Percentiles rank a stretch among this genome's conserved stretches.
These are phyloP conservation scores for Orchesella flavescens DNA, from an alignment of 2,888 invertebrate genomes.

Conservation along the genomic window DNA sequence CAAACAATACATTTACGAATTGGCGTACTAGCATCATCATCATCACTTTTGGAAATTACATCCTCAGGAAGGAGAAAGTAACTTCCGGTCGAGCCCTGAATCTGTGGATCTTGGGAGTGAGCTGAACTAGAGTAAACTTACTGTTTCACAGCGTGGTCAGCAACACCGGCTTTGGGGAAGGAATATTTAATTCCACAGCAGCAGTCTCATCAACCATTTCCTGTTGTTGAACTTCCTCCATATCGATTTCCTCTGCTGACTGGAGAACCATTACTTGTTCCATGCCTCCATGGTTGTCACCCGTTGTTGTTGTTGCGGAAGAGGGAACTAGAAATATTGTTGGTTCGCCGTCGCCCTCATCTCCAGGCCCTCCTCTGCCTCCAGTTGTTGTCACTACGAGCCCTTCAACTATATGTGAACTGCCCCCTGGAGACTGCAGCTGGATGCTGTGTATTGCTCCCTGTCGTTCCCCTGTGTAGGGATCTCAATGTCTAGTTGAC, in stretches of 20 bases:
- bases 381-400: constrained; percentile 56
- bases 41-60: constrained; percentile 58
- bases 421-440: constrained; percentile 63
- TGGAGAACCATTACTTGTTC: constrained; percentile 57
- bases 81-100: background rate
- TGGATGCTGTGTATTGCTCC: constrained; percentile 61
- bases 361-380: constrained; percentile 39
- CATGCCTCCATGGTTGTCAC: constrained; percentile 46
- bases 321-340: constrained; percentile 61
- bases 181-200: constrained; percentile 50
- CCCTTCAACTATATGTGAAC: constrained; percentile 65
- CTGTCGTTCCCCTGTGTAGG: constrained; percentile 47
- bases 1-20: constrained; percentile 67
- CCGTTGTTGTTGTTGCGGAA: constrained; percentile 11
- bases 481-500: constrained; percentile 59
- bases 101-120: background rate
- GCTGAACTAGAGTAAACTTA: background rate
- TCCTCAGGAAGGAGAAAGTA: constrained; percentile 50
- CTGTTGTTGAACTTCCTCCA: constrained; percentile 16
- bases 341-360: constrained; percentile 35
- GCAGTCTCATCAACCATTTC: constrained; percentile 42
- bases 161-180: constrained; percentile 54
- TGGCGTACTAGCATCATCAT: constrained; percentile 51
- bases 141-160: constrained; percentile 51
- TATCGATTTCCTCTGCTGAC: constrained; percentile 43